A percentile compares a stretch with the other conserved stretches of the same genome.
phyloP scores from a whole-genome alignment of 2,888 invertebrate genomes.

The Operophtera brumata region DNA sequence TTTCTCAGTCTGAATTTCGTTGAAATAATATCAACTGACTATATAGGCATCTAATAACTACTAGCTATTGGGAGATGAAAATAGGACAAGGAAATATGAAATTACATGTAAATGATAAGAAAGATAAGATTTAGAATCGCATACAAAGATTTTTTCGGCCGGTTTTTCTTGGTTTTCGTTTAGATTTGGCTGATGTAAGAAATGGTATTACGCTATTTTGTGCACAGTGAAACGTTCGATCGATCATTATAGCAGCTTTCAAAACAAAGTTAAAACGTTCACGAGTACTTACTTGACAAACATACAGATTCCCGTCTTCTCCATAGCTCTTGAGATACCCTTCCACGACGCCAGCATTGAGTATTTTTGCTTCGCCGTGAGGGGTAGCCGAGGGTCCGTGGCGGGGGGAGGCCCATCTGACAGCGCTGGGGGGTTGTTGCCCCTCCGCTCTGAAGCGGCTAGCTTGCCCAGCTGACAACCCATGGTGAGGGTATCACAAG shows the following conservation, averaged over 20 bases:
- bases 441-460: conserved; percentile 79
- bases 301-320: conserved; percentile 94
- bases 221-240: no score
- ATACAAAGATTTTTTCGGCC: no score
- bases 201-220: no score
- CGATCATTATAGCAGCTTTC: no score
- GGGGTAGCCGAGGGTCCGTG: conserved; percentile 88
- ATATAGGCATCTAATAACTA: no score
- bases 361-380: conserved; percentile 93
- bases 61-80: no score
- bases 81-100: no score
- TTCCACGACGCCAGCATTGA: conserved; percentile 95
- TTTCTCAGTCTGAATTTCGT: background rate
- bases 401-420: conserved; percentile 84
- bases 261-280: no score
- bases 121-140: no score
- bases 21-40: background rate
- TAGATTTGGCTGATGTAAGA: no score
- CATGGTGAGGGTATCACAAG: conserved; percentile 65
- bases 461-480: conserved; percentile 90
- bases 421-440: conserved; percentile 62
- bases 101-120: no score
- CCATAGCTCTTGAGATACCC: conserved; percentile 93
- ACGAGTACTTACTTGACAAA: conserved; percentile 89
- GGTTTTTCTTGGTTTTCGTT: no score